Conservation (phyloP, 2,888 invertebrate species). For the Tricholauxania praeusta region DNA sequence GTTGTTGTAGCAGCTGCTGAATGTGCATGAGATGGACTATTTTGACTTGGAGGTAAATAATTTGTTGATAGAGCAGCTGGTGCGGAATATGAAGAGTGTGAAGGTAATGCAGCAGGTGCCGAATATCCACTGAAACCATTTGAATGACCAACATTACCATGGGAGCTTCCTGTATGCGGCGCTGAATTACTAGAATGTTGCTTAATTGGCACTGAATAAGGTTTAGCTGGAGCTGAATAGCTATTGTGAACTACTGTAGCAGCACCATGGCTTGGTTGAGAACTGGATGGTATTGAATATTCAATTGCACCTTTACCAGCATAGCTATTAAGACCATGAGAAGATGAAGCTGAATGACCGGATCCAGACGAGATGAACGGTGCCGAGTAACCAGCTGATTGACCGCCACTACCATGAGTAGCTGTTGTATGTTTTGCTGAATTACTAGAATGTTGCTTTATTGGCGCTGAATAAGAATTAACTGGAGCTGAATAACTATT, state of each 20-base stretch:
- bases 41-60: neutral
- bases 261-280: neutral
- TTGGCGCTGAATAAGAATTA: neutral
- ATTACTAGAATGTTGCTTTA: neutral
- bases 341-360: no score
- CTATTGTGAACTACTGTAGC: constrained; percentile 45
- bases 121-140: no score
- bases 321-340: no score
- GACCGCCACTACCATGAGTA: no score
- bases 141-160: no score
- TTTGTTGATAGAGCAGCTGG: constrained; percentile 27
- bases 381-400: no score
- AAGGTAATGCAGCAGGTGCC: constrained; percentile 5
- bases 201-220: neutral
- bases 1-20: neutral
- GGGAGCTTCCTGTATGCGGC: neutral
- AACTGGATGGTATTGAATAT: no score
- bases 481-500: constrained; percentile 49
- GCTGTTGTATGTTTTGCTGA: neutral
- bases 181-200: neutral
- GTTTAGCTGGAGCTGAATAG: constrained; percentile 46
- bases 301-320: no score
- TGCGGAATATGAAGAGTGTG: constrained; percentile 9
- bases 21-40: neutral
- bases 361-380: no score